Percentiles rank a stretch among this genome's conserved stretches.
These are phyloP conservation scores for Sitta europaea DNA, from an alignment of 2,113 vertebrate species.

Conservation along the genomic window DNA sequence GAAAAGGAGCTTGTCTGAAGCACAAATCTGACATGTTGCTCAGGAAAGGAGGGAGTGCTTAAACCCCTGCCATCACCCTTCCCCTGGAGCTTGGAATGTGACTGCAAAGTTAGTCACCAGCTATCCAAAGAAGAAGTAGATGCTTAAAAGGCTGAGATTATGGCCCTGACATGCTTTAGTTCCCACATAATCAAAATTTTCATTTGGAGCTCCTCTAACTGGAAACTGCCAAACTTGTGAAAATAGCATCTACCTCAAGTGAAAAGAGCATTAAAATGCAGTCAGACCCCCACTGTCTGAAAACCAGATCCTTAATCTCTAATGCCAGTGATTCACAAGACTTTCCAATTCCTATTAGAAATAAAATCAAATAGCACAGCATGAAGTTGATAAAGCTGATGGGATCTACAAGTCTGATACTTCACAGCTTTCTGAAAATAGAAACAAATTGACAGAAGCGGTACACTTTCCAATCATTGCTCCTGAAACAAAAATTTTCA, in stretches of 20 bases:
- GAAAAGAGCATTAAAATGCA: background rate
- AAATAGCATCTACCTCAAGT: background rate
- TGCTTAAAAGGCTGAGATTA: background rate
- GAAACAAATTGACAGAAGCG: background rate
- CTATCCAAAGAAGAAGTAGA: background rate
- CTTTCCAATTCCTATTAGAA: background rate
- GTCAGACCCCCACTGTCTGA: background rate
- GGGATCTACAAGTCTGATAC: background rate
- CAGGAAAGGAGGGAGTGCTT: background rate
- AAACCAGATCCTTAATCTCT: background rate
- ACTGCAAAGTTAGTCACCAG: background rate
- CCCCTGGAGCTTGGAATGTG: background rate
- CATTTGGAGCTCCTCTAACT: background rate
- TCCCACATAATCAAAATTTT: background rate
- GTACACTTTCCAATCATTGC: background rate
- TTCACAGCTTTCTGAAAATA: background rate
- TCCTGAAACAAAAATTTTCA: background rate
- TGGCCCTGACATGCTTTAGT: background rate
- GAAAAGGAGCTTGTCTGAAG: background rate
- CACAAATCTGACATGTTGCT: background rate
- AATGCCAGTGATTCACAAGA: background rate
- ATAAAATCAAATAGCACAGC: background rate
- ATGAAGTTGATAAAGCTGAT: background rate
- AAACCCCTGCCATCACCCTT: background rate
- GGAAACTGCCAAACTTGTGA: background rate